Percentiles rank a stretch among this genome's conserved stretches.
Conservation (phyloP, 1,140 invertebrate species). For the Elysia chlorotica region DNA sequence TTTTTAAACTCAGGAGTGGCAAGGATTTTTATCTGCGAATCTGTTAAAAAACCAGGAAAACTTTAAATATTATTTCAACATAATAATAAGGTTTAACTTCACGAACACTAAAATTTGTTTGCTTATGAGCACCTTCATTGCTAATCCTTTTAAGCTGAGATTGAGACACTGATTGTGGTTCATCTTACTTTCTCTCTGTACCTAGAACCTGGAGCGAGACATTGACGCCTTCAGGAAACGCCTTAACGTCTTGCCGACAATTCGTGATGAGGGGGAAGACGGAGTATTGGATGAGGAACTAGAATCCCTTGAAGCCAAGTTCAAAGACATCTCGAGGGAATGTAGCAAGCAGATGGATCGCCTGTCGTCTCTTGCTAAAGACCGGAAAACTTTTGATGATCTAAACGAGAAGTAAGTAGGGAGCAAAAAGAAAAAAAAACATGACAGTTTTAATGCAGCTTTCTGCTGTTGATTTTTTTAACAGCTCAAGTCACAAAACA, state of each 20-base stretch:
- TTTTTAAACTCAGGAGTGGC: too few relatives aligned
- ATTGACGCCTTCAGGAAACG: constrained; percentile 48
- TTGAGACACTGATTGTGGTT: not conserved
- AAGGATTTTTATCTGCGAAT: too few relatives aligned
- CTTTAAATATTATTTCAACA: too few relatives aligned
- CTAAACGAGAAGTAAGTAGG: constrained; percentile 63
- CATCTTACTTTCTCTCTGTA: not conserved
- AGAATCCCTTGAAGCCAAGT: constrained; percentile 51
- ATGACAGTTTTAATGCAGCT: too few relatives aligned
- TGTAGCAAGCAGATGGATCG: constrained; percentile 49
- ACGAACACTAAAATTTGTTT: too few relatives aligned
- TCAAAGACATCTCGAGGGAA: constrained; percentile 47
- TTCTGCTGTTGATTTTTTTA: too few relatives aligned
- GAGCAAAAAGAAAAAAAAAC: too few relatives aligned
- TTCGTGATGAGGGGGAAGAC: constrained; percentile 44
- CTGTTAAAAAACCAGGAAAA: too few relatives aligned
- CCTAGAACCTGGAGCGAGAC: constrained; percentile 51
- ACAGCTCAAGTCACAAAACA: too few relatives aligned
- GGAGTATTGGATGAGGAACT: constrained; percentile 53
- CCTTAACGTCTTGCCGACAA: constrained; percentile 48
- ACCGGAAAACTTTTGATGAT: constrained; percentile 51
- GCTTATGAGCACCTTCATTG: too few relatives aligned
- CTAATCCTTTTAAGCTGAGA: too few relatives aligned
- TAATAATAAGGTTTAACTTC: too few relatives aligned
- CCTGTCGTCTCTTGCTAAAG: constrained; percentile 41